Evolutionary conservation across 1,140 invertebrate genomes (phyloP).

Genomic region (Rhysida immarginata): DNA sequence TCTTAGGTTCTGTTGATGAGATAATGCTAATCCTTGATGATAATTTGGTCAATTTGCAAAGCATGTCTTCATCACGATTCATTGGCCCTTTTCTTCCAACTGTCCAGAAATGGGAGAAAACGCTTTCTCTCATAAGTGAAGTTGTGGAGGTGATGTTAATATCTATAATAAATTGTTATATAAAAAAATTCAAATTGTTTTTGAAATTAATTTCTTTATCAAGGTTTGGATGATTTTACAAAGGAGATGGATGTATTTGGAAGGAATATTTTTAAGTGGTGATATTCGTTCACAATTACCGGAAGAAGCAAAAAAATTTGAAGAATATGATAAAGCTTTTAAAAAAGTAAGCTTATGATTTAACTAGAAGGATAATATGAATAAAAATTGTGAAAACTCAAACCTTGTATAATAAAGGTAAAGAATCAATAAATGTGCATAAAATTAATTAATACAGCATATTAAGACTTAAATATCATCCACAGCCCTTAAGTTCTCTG

Average conservation of each 20-base stretch:
- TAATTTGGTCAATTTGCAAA: slow-evolving; percentile 73
- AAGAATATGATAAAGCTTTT: slow-evolving; percentile 65
- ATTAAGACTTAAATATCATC: no score
- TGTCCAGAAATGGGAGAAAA: slow-evolving; percentile 70
- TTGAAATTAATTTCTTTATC: not conserved
- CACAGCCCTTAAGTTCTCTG: no score
- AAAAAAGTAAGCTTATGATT: slow-evolving; percentile 40
- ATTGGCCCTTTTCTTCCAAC: slow-evolving; percentile 64
- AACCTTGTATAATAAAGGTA: no score
- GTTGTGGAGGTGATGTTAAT: slow-evolving; percentile 46
- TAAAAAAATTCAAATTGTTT: not conserved
- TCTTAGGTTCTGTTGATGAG: slow-evolving; percentile 65
- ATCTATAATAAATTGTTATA: not conserved
- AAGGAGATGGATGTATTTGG: slow-evolving; percentile 75
- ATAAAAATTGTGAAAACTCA: no score
- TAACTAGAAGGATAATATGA: no score
- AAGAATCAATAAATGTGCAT: no score
- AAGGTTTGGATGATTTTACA: slow-evolving; percentile 64
- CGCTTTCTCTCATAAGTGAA: slow-evolving; percentile 59
- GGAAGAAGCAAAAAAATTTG: slow-evolving; percentile 74
- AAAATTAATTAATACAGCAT: no score
- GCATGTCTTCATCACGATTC: slow-evolving; percentile 76
- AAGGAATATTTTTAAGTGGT: slow-evolving; percentile 75
- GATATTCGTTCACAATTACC: slow-evolving; percentile 70
- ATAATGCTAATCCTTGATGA: slow-evolving; percentile 66